Base-by-base conservation (phyloP, 2,888 invertebrate genomes). In the Microctonus aethiopoides region DNA sequence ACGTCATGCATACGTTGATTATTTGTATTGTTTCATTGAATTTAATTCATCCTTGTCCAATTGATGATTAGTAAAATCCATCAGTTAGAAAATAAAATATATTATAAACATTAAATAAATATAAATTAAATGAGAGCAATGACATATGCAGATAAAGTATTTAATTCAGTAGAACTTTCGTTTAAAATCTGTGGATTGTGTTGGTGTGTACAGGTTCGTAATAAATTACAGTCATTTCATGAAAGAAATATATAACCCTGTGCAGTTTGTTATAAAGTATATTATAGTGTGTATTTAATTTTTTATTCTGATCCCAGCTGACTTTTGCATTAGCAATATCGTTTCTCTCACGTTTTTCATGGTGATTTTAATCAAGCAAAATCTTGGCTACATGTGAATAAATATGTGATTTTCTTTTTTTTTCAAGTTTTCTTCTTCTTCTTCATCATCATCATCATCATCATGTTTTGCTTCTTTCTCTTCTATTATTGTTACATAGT, bases 211-310 rank as follows among this genome's bases (percentile, higher is more conserved):
- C 26, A 54, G 26, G n/a, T 26, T 1, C 3, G 39, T 22, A 60
- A 60, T 60, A 39, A 60, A 60, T 60, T 36, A 11, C 22, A 13
- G 22, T 11, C 57, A 39, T 60, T 60, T 24, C 60, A 60, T 22
- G 24, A 3, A 7, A 5, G 46, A 16, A 16, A 5, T 9, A 5
- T 3, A 7, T 3, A 5, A 29, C 29, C 29, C 7, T 29, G 7
- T 29, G 3, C 7, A 29, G 7, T 29, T 29, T 29, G 4, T 29
- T 29, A 29, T 29, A 29, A 3, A 29, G 7, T 5, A 29, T n/a
- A n/a, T n/a, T n/a, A n/a, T 29, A 29, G 29, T 29, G 29, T 10
- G 7, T 22, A 54, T 54, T 1, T 22, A 54, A 54, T 22, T 5
- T 24, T 54, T 54, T 13, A 11, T 20, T 54, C 22, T 24, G n/a